These are phyloP conservation scores for Anomalospiza imberbis DNA, from an alignment of 2,797 vertebrate genomes.

Conservation along the genomic window DNA sequence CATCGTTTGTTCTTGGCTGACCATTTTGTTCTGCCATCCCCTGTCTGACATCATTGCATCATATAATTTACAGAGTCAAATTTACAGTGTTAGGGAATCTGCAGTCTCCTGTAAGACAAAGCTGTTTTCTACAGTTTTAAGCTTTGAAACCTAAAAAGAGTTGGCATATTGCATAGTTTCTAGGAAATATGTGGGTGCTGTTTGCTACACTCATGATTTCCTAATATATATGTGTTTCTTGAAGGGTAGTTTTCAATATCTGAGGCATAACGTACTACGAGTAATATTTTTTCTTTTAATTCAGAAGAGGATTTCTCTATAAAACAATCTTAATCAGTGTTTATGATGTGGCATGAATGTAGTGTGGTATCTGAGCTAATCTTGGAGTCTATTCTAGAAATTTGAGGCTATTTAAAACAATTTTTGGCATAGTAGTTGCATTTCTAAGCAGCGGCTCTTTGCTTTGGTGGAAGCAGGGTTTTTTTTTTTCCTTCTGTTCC, in stretches of 20 bases:
- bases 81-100: background rate
- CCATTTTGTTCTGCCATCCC: background rate
- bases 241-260: background rate
- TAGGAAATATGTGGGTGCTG: background rate
- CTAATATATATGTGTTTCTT: background rate
- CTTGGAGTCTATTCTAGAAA: background rate
- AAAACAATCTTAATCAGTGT: background rate
- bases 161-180: background rate
- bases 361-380: background rate
- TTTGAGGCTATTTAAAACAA: background rate
- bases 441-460: background rate
- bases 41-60: rapidly evolving
- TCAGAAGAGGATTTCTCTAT: background rate
- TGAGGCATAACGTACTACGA: background rate
- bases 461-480: background rate
- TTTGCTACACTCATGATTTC: background rate
- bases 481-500: background rate
- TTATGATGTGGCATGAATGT: background rate
- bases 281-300: background rate
- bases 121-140: background rate
- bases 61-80: background rate
- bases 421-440: background rate
- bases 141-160: background rate
- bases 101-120: background rate
- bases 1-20: background rate